phyloP scores from a whole-genome alignment of 2,888 invertebrate genomes.

The Dichetophora obliterata region DNA sequence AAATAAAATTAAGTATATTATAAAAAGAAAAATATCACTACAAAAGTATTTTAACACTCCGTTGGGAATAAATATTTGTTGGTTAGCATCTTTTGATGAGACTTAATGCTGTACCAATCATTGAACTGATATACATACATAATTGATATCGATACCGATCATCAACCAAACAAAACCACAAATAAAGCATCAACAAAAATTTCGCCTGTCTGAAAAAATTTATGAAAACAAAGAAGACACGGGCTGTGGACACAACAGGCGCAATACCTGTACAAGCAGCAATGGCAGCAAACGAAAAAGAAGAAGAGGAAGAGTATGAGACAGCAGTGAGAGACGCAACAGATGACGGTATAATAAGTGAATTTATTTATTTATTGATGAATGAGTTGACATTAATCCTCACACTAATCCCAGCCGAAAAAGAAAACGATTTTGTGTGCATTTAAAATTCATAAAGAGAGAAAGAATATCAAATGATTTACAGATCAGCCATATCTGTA shows the following conservation, averaged over 20 bases:
- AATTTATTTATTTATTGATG: constrained; percentile 56
- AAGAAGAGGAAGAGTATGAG: background rate
- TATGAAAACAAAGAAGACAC: background rate
- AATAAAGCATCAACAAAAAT: background rate
- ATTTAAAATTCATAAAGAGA: background rate
- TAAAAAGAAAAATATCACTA: background rate
- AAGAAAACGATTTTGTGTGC: constrained; percentile 32
- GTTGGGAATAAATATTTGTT: background rate
- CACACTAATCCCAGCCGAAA: constrained; percentile 51
- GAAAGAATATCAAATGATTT: constrained; percentile 23
- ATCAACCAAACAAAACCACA: background rate
- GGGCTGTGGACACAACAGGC: no score
- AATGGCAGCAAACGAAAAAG: background rate
- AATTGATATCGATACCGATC: constrained; percentile 6
- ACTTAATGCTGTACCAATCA: background rate
- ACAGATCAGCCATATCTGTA: constrained; percentile 19
- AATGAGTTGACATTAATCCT: constrained; percentile 69
- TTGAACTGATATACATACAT: background rate
- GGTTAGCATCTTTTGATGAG: background rate
- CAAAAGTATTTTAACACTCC: background rate
- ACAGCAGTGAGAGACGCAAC: background rate
- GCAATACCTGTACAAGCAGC: background rate
- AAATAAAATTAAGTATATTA: no score
- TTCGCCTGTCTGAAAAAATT: constrained; percentile 19
- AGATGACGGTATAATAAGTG: constrained; percentile 7